phyloP scores from a whole-genome alignment of 2,797 vertebrate species.

The Tachyglossus aculeatus region DNA sequence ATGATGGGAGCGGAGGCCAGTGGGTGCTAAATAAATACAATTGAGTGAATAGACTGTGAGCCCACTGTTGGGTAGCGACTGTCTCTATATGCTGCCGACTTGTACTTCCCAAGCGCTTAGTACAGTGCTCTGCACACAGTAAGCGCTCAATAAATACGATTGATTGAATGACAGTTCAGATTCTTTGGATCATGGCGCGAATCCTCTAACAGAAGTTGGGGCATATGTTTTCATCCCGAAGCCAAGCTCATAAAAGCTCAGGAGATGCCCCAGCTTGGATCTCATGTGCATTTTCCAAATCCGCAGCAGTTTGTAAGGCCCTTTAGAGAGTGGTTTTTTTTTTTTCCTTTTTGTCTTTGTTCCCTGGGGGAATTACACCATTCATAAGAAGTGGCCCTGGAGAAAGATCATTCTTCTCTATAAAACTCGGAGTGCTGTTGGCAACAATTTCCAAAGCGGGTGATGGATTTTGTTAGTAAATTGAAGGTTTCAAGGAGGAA shows the following conservation, averaged over 20 bases:
- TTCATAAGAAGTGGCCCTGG: background rate
- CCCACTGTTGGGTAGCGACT: too few species aligned
- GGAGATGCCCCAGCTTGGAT: conserved; percentile 20
- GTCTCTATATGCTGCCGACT: too few species aligned
- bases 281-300: conserved; percentile 22
- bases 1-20: too few species aligned
- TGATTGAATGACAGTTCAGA: conserved; percentile 3
- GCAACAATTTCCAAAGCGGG: conserved; percentile 2
- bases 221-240: conserved; percentile 25
- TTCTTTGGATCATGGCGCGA: conserved; percentile 17
- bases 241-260: conserved; percentile 32
- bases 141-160: too few species aligned
- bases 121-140: too few species aligned
- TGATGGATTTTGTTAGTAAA: too few species aligned
- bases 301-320: background rate
- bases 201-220: conserved; percentile 29
- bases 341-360: conserved; percentile 3
- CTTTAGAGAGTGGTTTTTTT: too few species aligned
- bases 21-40: too few species aligned
- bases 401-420: conserved; percentile 14
- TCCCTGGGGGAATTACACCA: conserved; percentile 17
- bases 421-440: conserved; percentile 13
- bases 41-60: too few species aligned
- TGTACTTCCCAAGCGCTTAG: too few species aligned
- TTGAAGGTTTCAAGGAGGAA: too few species aligned